Base-by-base conservation (phyloP, 2,888 invertebrate genomes). In the Drosophila phalerata region DNA sequence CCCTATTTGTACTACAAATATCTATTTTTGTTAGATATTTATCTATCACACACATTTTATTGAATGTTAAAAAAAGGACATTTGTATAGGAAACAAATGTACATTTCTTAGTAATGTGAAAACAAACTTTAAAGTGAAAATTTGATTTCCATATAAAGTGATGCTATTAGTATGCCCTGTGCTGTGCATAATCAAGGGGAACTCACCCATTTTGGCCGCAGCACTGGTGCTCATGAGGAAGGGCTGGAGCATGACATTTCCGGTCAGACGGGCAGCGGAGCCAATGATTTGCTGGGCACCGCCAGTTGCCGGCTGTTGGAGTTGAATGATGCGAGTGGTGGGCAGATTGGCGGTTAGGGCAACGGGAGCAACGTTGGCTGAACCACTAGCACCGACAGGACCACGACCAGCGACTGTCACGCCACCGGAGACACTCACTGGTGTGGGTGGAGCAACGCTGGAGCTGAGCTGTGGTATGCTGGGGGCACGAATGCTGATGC, bases 211-310 rank as follows among this genome's bases (percentile, higher is more conserved):
- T 75, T 92, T 92, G 5, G 84, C 85, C 3, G 79, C 83, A 6
- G 79, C 79, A 2, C 90, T 79, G 11, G 92, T 85, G 75, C 92
- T 92, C 66, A 93, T 91, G 17, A 92, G 90, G 37, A 93, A 91
- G 3, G 93, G 93, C 63, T 92, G 92, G 15, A 93, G 58, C 92
- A 93, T 92, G 5, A 93, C 88, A 79, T 92, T 93, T 10, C 90
- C 92, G 0, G 92, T 79, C 22, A 92, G 80, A 2, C 92, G 91
- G 0, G 91, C 89, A 1, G 90, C 82, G 0, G 91, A 79, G 0
- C 92, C 91, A 10, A 92, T 91, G 5, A 93, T 90, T 70, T 92
- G 92, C 40, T 92, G 92, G 0, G 90, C 70, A 0, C 91, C 83
- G 13, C 88, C 90, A 2, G 91, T 90, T 0, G 91, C 84, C 28